Evolutionary conservation across 1,140 invertebrate species (phyloP), one percentile per base, ranked within the genome.

Genomic region (Ptiloglossa arizonensis): DNA sequence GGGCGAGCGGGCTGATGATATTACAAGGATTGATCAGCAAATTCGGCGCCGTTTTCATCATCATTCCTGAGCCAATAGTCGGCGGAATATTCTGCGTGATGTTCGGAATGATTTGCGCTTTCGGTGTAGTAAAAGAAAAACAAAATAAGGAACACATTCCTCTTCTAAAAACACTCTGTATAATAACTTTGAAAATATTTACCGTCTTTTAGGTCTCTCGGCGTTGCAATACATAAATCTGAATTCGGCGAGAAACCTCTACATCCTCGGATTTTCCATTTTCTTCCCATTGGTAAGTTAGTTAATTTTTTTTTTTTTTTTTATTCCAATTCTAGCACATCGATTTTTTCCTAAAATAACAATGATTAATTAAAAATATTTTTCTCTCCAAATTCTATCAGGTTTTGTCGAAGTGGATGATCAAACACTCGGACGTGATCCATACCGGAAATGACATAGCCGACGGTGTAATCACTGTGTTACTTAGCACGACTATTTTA

Each of bases 21-120:
- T 68, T 97, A 1, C 96, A 97, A 88, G 96, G 96, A 0, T 88
- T 97, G 5, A 94, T 97, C 60, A 96, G 96, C 54, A 97, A 98
- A 91, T 95, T 98, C 85, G 96, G 97, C 13, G 97, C 97, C 0
- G 92, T 97, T 5, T 97, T 98, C 87, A 96, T 97, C 57, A 96
- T 97, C 64, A 98, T 98, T 69, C 97, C 97, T 4, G 96, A 97
- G 87, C 97, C 97, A 0, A 95, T 98, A n/a, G 94, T 98, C 1
- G 97, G 97, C 0, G 97, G 97, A 4, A 94, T 97, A 66, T 97
- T 97, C 90, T 97, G 97, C 82, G 94, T 97, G 3, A 96, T 97
- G 95, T 97, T 97, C 88, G 97, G 97, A 38, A 96, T 97, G 95
- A 97, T 97, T 72, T 94, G 95, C 13, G 96, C 96, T 17, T 96